Base-by-base conservation (phyloP, 2,113 vertebrate genomes). In the Channa maculata region DNA sequence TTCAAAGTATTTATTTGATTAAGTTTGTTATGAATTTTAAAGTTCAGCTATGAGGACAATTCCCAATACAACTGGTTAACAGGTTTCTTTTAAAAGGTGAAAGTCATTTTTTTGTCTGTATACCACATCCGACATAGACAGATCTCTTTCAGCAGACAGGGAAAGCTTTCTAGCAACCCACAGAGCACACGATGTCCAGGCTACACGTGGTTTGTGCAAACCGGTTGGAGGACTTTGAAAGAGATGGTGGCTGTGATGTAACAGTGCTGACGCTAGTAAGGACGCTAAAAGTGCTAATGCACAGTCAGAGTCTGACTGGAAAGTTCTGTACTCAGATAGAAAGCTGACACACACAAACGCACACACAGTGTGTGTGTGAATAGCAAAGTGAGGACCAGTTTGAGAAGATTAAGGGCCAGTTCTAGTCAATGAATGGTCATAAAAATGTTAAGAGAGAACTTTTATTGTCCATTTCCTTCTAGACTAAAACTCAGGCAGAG, bases 121-220 rank as follows among this genome's bases (percentile, higher is more conserved):
- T 59, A 37, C 57, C 65, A 61, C 58, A 69, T 77, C 50, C 62
- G 59, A 75, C 60, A 12, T 6, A 39, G 13, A 75, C 53, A 46
- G 6, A 7, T 48, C 7, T 4, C 54, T 63, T 52, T 52, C 7
- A 45, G 6, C 46, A 74, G 44, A 58, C 38, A 46, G 43, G 5
- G 36, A 10, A 14, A 1, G 3, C 77, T 77, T 77, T 79, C 78
- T 69, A 77, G 54, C 9, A 77, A 77, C n/a, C 65, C 7, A 8
- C 52, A 58, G 67, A 38, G 15, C 45, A 58, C 57, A 59, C 59
- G 73, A 78, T 14, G 2, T 8, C 33, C 62, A 46, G 44, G 7
- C 46, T 53, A 50, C 48, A 13, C 11, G 24, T 3, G 0, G 9
- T 1, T 1, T 4, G 54, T 37, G 9, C 12, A 64, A 65, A 67